phyloP scores from a whole-genome alignment of 2,113 vertebrate genomes.

The Mola mola region DNA sequence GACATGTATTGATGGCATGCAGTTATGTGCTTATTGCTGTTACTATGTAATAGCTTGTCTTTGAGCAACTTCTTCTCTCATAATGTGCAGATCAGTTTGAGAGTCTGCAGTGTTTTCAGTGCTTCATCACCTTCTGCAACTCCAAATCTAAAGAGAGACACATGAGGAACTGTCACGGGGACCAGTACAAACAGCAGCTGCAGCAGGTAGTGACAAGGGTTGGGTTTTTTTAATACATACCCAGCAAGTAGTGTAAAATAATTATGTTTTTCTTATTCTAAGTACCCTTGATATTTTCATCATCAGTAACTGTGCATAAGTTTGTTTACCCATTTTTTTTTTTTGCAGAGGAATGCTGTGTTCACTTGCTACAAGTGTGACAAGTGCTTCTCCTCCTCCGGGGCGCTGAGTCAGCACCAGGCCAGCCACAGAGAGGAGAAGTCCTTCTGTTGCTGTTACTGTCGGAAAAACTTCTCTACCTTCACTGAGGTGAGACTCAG shows the following conservation, averaged over 20 bases:
- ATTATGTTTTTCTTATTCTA: no score
- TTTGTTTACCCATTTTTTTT: neutral
- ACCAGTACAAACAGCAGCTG: slow-evolving; percentile 80
- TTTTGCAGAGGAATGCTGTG: slow-evolving; percentile 72
- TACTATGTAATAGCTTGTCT: neutral
- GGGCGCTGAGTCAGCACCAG: slow-evolving; percentile 79
- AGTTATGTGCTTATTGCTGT: neutral
- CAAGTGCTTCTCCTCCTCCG: slow-evolving; percentile 74
- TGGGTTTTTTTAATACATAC: no score
- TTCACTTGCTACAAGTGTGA: slow-evolving; percentile 84
- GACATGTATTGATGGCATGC: neutral
- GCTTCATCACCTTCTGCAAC: slow-evolving; percentile 82
- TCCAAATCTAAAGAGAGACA: slow-evolving; percentile 81
- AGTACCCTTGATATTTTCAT: no score
- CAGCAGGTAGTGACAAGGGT: slow-evolving; percentile 66
- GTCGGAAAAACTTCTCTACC: slow-evolving; percentile 73
- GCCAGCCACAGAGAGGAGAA: slow-evolving; percentile 78
- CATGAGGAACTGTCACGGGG: slow-evolving; percentile 81
- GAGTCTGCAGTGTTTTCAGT: slow-evolving; percentile 82
- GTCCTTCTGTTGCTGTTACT: slow-evolving; percentile 77
- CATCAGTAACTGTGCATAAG: no score
- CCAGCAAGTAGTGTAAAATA: no score
- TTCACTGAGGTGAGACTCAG: slow-evolving; percentile 79
- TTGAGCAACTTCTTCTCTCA: neutral
- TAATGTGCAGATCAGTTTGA: slow-evolving; percentile 76